Evolutionary conservation across 2,113 vertebrate species (phyloP).

Genomic region (Plecturocebus donacophilus): DNA sequence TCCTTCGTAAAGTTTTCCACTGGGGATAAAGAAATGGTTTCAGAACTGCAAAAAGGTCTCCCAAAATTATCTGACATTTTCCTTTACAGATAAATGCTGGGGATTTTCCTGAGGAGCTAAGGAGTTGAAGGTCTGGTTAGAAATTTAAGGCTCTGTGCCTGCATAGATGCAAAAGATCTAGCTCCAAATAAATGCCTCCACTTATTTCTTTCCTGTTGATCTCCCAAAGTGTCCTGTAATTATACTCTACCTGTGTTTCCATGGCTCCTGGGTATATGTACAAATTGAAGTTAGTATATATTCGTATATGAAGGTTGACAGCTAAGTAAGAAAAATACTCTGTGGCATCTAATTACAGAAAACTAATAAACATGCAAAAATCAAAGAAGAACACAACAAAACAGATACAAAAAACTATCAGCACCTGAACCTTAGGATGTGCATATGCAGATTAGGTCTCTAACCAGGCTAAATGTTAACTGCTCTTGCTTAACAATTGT

Average conservation of each 20-base stretch:
- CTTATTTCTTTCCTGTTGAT: neutral
- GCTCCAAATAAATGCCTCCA: neutral
- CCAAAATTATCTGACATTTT: constrained; percentile 2
- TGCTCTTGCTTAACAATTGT: constrained; percentile 58
- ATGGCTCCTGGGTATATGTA: neutral
- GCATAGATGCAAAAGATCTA: neutral
- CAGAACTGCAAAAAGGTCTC: neutral
- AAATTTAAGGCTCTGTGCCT: neutral
- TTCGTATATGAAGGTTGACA: neutral
- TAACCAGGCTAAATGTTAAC: neutral
- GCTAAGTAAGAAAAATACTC: neutral
- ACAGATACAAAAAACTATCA: neutral
- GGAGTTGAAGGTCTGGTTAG: neutral
- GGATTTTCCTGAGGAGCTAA: constrained; percentile 7
- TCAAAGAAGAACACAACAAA: neutral
- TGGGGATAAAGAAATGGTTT: neutral
- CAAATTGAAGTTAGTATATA: neutral
- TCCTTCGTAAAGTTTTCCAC: neutral
- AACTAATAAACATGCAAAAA: constrained; percentile 37
- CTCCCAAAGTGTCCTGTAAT: neutral
- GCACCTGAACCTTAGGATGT: neutral
- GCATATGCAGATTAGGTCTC: constrained; percentile 58
- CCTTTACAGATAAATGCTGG: constrained; percentile 9
- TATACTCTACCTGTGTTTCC: neutral
- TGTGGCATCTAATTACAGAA: constrained; percentile 24